phyloP scores from a whole-genome alignment of 2,888 invertebrate species.

The Cantharis lateralis region DNA sequence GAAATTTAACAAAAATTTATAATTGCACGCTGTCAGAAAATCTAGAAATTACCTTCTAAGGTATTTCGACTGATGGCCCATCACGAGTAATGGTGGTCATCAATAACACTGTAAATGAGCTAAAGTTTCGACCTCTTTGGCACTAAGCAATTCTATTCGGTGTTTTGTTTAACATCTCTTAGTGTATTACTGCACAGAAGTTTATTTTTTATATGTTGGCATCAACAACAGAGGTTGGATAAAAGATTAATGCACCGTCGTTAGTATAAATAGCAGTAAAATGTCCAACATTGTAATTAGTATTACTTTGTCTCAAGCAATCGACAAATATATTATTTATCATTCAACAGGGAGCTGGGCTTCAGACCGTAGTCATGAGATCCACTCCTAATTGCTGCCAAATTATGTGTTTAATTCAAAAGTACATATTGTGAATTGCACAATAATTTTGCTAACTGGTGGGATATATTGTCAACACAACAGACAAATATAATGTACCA shows the following conservation, averaged over 20 bases:
- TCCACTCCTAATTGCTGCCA: no score
- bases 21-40: background rate
- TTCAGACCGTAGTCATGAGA: no score
- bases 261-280: background rate
- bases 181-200: background rate
- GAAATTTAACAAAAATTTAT: background rate
- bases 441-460: no score
- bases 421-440: no score
- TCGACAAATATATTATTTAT: background rate
- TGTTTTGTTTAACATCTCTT: background rate
- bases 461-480: no score
- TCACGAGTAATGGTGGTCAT: no score
- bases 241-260: background rate
- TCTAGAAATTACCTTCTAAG: background rate
- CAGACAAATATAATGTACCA: no score
- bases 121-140: background rate
- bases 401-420: no score
- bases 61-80: background rate
- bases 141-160: background rate
- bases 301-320: background rate
- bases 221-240: background rate
- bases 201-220: background rate
- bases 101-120: background rate
- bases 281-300: background rate
- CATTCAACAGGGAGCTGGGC: no score